A percentile compares a stretch with the other conserved stretches of the same genome.
Conservation (phyloP, 2,888 invertebrate species). For the Drosophila antonietae region DNA sequence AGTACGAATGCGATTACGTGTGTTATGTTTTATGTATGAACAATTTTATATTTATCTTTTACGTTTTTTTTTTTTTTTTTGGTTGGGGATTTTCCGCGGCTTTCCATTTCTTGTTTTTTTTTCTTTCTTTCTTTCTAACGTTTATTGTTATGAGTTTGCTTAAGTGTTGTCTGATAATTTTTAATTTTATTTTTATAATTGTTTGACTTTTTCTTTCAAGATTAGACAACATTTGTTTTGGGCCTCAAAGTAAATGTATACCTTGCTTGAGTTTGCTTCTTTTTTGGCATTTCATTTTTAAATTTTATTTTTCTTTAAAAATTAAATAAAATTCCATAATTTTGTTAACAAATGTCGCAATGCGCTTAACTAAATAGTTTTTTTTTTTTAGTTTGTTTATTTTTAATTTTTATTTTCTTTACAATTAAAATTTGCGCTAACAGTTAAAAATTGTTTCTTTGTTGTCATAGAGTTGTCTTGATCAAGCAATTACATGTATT, state of each 20-base stretch:
- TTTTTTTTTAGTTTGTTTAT: constrained; percentile 12
- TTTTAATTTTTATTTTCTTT: constrained; percentile 42
- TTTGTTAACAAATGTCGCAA: constrained; percentile 72
- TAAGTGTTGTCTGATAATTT: constrained; percentile 20
- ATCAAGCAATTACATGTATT: constrained; percentile 55
- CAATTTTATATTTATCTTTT: constrained; percentile 43
- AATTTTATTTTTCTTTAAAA: constrained; percentile 55
- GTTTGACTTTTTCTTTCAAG: constrained; percentile 25
- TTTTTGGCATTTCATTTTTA: constrained; percentile 28
- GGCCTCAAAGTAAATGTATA: constrained; percentile 56
- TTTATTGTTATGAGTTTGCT: constrained; percentile 33
- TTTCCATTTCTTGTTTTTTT: not conserved
- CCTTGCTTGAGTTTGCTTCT: constrained; percentile 41
- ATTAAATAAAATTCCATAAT: constrained; percentile 70
- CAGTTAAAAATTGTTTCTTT: constrained; percentile 74
- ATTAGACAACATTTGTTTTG: constrained; percentile 58
- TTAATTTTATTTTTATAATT: not conserved
- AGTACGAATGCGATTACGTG: constrained; percentile 47
- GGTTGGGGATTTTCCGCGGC: constrained; percentile 16
- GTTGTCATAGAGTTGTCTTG: constrained; percentile 43
- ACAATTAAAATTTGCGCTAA: constrained; percentile 79
- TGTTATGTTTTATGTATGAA: constrained; percentile 42
- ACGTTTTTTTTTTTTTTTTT: constrained; percentile 9
- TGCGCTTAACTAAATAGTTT: constrained; percentile 63
- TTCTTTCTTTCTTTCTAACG: constrained; percentile 5